A percentile compares a stretch with the other conserved stretches of the same genome.
Conservation (phyloP, 2,888 invertebrate species). For the Parnassius smintheus region DNA sequence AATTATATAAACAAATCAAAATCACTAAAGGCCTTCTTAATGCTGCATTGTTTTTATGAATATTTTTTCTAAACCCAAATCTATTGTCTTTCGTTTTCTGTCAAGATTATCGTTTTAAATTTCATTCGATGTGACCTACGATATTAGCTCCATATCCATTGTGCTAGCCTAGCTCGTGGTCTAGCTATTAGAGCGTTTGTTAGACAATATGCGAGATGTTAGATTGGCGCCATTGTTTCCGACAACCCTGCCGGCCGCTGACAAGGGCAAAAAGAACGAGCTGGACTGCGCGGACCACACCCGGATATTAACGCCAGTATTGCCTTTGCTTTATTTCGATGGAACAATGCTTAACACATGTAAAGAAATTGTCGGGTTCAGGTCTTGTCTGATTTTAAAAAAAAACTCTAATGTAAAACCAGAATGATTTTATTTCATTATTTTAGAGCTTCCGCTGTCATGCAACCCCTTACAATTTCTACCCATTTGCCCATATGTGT, state of each 20-base stretch:
- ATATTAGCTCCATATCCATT: constrained; percentile 5
- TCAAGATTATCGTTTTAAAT: not conserved
- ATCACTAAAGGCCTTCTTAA: too few relatives aligned
- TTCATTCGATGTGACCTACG: not conserved
- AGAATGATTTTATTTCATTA: too few relatives aligned
- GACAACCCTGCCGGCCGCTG: constrained; percentile 43
- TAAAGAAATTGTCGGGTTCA: not conserved
- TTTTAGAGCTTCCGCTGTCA: too few relatives aligned
- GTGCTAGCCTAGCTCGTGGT: not conserved
- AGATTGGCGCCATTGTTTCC: constrained; percentile 62
- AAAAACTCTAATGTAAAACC: too few relatives aligned
- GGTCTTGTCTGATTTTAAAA: too few relatives aligned
- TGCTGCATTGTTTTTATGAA: too few relatives aligned
- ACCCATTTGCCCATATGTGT: too few relatives aligned
- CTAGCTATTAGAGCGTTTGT: constrained; percentile 60
- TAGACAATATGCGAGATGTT: constrained; percentile 66
- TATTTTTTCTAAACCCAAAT: too few relatives aligned
- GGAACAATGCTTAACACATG: not conserved
- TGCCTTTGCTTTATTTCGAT: not conserved
- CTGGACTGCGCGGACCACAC: constrained; percentile 12
- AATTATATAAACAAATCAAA: too few relatives aligned
- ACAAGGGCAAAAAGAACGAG: constrained; percentile 29
- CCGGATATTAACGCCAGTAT: not conserved
- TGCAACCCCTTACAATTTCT: too few relatives aligned
- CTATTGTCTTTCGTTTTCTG: not conserved